phyloP scores from a whole-genome alignment of 2,888 invertebrate species.

The Tetramorium bicarinatum region DNA sequence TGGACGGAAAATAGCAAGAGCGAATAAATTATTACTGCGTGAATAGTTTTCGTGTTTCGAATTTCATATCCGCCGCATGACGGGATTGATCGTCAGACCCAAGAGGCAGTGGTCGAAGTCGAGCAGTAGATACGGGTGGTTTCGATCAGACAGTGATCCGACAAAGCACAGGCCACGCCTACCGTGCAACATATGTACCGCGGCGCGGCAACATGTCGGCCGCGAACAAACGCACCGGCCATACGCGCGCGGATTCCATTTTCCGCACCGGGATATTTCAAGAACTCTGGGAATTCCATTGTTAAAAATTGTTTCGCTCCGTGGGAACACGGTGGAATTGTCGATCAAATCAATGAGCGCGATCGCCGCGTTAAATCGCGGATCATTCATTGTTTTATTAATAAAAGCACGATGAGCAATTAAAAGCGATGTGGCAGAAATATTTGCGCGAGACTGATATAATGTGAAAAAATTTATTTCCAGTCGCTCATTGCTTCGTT shows the following conservation, averaged over 20 bases:
- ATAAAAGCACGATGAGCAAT: constrained; percentile 14
- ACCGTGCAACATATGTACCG: constrained; percentile 47
- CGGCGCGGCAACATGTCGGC: constrained; percentile 53
- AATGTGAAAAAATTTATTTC: constrained; percentile 20
- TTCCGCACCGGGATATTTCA: constrained; percentile 39
- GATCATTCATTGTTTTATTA: constrained; percentile 22
- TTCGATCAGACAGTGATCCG: constrained; percentile 55
- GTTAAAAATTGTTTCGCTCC: constrained; percentile 53
- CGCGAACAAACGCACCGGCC: constrained; percentile 43
- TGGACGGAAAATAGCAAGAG: not conserved
- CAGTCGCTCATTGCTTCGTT: not conserved
- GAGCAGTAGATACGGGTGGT: constrained; percentile 44
- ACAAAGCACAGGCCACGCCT: constrained; percentile 56
- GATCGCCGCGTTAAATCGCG: constrained; percentile 34
- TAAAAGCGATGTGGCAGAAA: constrained; percentile 3
- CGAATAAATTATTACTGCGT: not conserved
- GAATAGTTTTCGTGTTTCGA: not conserved
- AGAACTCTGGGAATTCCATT: constrained; percentile 43
- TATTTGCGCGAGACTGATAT: constrained; percentile 1
- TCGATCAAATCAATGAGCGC: constrained; percentile 37
- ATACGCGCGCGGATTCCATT: constrained; percentile 39
- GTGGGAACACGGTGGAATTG: constrained; percentile 21
- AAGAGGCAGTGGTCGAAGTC: constrained; percentile 35
- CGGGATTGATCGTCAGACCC: constrained; percentile 28
- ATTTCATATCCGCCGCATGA: not conserved